Percentiles rank a stretch among this genome's conserved stretches.
These are phyloP conservation scores for Cranoglanis bouderius DNA, from an alignment of 2,113 vertebrate genomes.

Conservation along the genomic window DNA sequence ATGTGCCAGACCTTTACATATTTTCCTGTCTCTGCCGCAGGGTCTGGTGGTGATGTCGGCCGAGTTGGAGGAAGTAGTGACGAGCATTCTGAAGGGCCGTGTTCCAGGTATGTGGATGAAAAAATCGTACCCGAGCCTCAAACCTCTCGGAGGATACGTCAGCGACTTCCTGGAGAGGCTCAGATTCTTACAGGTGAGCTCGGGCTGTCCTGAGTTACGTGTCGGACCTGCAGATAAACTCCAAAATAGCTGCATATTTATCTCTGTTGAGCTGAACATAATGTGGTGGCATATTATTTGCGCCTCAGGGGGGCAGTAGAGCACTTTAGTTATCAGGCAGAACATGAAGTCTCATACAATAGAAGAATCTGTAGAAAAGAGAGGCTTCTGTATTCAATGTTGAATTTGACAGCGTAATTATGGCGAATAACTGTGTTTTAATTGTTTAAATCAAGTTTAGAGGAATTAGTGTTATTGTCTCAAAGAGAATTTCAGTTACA, in stretches of 20 bases:
- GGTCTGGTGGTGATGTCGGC: constrained; percentile 84
- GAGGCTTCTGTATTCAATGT: neutral
- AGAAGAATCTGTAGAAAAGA: neutral
- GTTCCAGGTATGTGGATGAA: constrained; percentile 85
- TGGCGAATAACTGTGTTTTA: neutral
- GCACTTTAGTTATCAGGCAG: neutral
- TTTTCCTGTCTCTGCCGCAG: constrained; percentile 58
- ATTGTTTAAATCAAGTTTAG: neutral
- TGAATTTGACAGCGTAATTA: constrained; percentile 8
- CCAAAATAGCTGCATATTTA: neutral
- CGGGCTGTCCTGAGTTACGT: neutral
- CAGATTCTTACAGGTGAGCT: constrained; percentile 80
- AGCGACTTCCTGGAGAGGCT: constrained; percentile 83
- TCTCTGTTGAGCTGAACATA: neutral
- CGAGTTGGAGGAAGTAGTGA: constrained; percentile 85
- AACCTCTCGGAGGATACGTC: constrained; percentile 85
- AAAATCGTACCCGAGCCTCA: constrained; percentile 88
- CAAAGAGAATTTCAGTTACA: neutral
- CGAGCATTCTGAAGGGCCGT: constrained; percentile 83
- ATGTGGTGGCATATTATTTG: neutral
- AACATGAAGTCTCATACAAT: neutral
- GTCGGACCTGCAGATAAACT: neutral
- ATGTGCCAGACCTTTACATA: neutral
- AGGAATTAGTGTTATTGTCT: neutral
- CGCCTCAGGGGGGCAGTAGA: constrained; percentile 31